Evolutionary conservation across 2,888 invertebrate species (phyloP).

Genomic region (Synergus laeviventris): DNA sequence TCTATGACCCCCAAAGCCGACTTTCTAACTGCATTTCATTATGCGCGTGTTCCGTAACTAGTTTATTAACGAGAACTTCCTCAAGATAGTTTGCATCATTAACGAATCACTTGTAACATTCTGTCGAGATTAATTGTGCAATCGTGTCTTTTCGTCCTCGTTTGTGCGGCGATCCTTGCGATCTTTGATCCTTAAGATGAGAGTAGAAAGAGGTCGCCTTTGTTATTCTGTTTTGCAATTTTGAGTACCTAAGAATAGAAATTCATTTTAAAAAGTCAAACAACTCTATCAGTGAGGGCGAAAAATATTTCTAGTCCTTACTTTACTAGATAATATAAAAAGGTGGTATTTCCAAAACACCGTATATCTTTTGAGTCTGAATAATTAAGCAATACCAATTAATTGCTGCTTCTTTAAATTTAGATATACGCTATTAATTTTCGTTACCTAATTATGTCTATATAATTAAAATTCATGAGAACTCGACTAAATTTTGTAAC

Average conservation of each 20-base stretch:
- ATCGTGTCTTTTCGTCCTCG: conserved; percentile 15
- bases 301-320: no score
- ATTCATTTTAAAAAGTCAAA: no score
- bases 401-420: background rate
- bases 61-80: conserved; percentile 44
- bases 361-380: no score
- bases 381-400: no score
- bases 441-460: background rate
- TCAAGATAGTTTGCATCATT: conserved; percentile 42
- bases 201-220: background rate
- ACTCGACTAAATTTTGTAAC: background rate
- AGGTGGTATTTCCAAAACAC: no score
- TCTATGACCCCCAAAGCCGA: conserved; percentile 64
- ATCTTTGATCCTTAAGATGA: conserved; percentile 3
- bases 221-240: background rate
- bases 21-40: conserved; percentile 62
- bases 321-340: no score
- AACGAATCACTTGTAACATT: conserved; percentile 30
- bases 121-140: conserved; percentile 13
- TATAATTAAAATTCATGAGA: background rate
- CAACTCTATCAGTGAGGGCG: no score
- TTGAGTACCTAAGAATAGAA: background rate
- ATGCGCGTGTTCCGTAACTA: conserved; percentile 41
- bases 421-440: background rate
- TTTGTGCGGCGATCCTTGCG: conserved; percentile 14